Evolutionary conservation across 1,140 invertebrate genomes (phyloP).

Genomic region (Drosophila bocki): DNA sequence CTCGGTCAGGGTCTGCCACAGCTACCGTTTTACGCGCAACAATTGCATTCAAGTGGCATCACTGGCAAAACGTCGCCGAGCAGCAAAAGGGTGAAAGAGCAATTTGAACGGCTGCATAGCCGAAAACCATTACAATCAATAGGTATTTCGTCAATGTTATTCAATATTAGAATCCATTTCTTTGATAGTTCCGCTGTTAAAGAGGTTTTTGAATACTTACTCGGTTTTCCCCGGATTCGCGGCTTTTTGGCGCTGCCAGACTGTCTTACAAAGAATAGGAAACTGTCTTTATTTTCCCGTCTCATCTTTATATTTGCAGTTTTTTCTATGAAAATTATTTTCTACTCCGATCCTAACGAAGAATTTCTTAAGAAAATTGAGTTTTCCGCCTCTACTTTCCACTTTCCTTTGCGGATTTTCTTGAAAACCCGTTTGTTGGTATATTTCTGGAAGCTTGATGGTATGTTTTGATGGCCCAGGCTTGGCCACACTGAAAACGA

Average conservation of each 20-base stretch:
- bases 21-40: constrained; percentile 20
- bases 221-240: neutral
- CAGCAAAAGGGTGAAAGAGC: constrained; percentile 62
- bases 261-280: neutral
- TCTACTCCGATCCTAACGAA: neutral
- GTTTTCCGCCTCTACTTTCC: neutral
- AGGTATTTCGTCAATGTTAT: neutral
- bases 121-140: constrained; percentile 50
- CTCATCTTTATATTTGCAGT: neutral
- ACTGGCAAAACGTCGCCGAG: constrained; percentile 29
- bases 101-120: constrained; percentile 68
- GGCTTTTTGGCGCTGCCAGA: neutral
- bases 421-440: neutral
- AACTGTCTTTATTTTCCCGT: neutral
- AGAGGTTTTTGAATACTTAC: neutral
- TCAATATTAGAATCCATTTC: neutral
- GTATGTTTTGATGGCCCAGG: neutral
- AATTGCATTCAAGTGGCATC: constrained; percentile 51
- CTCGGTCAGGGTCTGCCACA: constrained; percentile 9
- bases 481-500: constrained; percentile 23
- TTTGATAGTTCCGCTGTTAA: neutral
- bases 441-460: neutral
- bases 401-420: neutral
- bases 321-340: neutral
- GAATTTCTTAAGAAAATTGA: no score